phyloP scores from a whole-genome alignment of 2,797 vertebrate species.

The Morelia viridis region DNA sequence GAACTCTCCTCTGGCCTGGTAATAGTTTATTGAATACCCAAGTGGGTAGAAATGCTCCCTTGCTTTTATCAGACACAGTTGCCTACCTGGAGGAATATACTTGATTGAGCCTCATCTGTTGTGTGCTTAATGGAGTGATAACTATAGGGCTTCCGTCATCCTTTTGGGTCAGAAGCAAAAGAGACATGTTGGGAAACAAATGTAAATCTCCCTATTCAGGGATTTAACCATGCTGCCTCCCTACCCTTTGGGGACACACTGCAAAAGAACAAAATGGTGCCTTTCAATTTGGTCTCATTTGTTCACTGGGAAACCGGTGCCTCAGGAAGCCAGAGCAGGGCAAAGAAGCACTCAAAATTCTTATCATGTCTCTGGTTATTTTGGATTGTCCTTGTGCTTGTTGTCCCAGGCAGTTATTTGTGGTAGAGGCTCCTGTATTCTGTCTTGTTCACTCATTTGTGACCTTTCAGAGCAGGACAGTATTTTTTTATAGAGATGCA shows the following conservation, averaged over 20 bases:
- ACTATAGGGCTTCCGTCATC: not conserved
- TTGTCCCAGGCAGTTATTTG: not conserved
- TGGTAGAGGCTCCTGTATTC: not conserved
- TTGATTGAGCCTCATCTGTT: not conserved
- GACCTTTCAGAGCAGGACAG: not conserved
- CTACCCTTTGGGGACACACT: not conserved
- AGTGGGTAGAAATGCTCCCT: not conserved
- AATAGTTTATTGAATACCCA: not conserved
- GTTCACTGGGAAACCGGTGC: not conserved
- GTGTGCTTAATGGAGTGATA: not conserved
- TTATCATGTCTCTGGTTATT: constrained; percentile 22
- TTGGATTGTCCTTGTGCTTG: constrained; percentile 7
- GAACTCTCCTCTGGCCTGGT: not conserved
- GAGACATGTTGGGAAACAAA: not conserved
- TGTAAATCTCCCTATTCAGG: not conserved
- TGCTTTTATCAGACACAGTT: not conserved
- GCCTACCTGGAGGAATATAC: not conserved
- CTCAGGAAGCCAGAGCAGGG: not conserved
- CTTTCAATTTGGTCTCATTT: not conserved
- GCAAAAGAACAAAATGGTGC: not conserved
- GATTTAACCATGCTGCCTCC: not conserved
- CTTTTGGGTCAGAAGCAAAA: not conserved
- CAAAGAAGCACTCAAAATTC: not conserved
- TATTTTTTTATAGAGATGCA: not conserved
- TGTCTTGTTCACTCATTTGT: constrained; percentile 2